Base-by-base conservation (phyloP, 2,113 vertebrate genomes). In the Poeciliopsis prolifica region DNA sequence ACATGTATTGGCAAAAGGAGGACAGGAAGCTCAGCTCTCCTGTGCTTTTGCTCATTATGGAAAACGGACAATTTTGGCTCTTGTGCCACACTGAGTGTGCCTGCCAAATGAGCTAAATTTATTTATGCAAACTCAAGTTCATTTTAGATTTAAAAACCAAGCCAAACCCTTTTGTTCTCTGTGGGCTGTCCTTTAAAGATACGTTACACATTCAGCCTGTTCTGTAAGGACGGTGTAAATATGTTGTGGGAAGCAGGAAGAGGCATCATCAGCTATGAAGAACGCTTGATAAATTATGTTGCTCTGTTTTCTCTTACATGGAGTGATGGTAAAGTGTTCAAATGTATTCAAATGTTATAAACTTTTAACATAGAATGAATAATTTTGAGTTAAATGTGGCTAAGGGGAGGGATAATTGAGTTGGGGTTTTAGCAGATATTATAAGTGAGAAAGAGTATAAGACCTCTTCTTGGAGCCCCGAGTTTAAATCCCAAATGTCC, bases 1-100 rank as follows among this genome's bases (percentile, higher is more conserved):
- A 81, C 87, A 85, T 84, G 75, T 86, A 79, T 89, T 92, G 89
- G 88, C 86, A 85, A 68, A 4, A 61, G 9, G 13, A 61, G 29
- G 31, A 60, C 29, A 28, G 29, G 58, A 4, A 74, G 77, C 66
- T 75, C 12, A 31, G 62, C 51, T 77, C 74, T 74, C 68, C 80
- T 4, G 68, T 79, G 80, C 79, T 79, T 90, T 84, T 87, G 82
- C 82, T 91, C 81, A 90, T 85, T 91, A 86, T 76, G 79, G 76
- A 78, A 82, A 88, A 83, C 4, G 63, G 67, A 69, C 51, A 26
- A 66, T 88, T 70, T 91, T 91, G 88, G 88, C 91, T 87, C 82
- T 77, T 51, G 44, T 42, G 5, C 33, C 28, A 1, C 35, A 22
- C 44, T 33, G 4, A 78, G 68, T 74, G 10, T 1, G 63, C 86